These are phyloP conservation scores for Zaprionus davidi DNA, from an alignment of 1,140 invertebrate genomes.

Conservation along the genomic window DNA sequence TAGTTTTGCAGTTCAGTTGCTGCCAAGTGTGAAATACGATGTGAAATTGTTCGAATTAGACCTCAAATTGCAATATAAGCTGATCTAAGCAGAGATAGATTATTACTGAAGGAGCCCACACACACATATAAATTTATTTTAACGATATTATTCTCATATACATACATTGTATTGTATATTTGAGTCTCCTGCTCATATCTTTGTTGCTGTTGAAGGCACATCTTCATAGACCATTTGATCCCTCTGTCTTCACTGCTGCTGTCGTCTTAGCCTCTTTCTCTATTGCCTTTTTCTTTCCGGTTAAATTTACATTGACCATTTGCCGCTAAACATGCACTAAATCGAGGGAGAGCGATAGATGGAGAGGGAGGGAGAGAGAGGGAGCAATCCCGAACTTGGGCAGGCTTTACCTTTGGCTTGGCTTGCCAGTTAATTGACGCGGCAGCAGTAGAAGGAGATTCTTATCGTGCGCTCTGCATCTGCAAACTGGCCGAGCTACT, in stretches of 20 bases:
- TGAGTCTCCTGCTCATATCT: no score
- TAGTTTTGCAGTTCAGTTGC: slow-evolving; percentile 37
- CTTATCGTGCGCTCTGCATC: slow-evolving; percentile 57
- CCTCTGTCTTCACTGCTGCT: no score
- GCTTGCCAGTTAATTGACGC: slow-evolving; percentile 74
- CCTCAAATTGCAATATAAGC: no score
- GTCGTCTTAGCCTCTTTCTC: no score
- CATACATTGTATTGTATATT: no score
- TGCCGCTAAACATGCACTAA: slow-evolving; percentile 62
- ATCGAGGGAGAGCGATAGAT: slow-evolving; percentile 22
- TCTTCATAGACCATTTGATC: no score
- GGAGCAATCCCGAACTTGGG: not conserved
- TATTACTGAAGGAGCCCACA: not conserved
- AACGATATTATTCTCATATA: not conserved
- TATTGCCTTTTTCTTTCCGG: not conserved
- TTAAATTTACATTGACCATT: slow-evolving; percentile 71
- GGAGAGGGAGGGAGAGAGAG: not conserved
- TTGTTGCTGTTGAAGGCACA: no score
- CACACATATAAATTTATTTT: not conserved
- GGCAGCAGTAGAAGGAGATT: slow-evolving; percentile 49
- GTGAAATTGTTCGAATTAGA: not conserved
- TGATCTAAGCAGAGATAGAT: no score
- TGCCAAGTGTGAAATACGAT: slow-evolving; percentile 49
- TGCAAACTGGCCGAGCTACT: slow-evolving; percentile 12
- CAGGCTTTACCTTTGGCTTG: slow-evolving; percentile 20